phyloP scores from a whole-genome alignment of 2,888 invertebrate genomes.

The Pycnomerus fuliginosus region DNA sequence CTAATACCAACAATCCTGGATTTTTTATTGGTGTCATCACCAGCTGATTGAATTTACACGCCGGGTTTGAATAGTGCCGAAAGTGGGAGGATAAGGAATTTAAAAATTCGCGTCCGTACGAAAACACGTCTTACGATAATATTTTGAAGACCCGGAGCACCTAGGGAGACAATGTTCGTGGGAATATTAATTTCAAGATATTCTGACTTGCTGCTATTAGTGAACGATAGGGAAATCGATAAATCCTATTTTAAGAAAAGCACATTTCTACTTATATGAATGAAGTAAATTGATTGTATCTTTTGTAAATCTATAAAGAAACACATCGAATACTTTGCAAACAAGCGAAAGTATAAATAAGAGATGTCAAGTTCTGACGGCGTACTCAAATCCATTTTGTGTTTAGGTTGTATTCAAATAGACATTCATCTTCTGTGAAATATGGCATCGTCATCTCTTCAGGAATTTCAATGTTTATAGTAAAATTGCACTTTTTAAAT shows the following conservation, averaged over 20 bases:
- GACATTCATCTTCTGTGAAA: slow-evolving; percentile 24
- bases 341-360: slow-evolving; percentile 24
- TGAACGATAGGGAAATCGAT: too few species aligned
- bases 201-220: too few species aligned
- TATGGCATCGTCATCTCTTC: slow-evolving; percentile 20
- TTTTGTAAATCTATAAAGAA: slow-evolving; percentile 10
- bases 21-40: slow-evolving; percentile 16
- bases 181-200: too few species aligned
- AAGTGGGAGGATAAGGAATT: too few species aligned
- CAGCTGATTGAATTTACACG: slow-evolving; percentile 15
- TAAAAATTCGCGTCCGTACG: too few species aligned
- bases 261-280: not conserved
- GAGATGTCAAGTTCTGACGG: slow-evolving; percentile 25
- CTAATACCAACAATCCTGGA: slow-evolving; percentile 13
- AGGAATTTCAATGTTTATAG: slow-evolving; percentile 16
- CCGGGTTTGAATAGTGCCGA: too few species aligned
- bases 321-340: slow-evolving; percentile 20
- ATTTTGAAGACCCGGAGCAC: too few species aligned
- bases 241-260: too few species aligned
- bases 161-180: too few species aligned
- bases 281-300: slow-evolving; percentile 11
- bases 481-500: slow-evolving; percentile 22
- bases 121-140: too few species aligned
- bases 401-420: slow-evolving; percentile 25
- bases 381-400: slow-evolving; percentile 24